Evolutionary conservation across 2,888 invertebrate genomes (phyloP).

Genomic region (Eristalis intricaria): DNA sequence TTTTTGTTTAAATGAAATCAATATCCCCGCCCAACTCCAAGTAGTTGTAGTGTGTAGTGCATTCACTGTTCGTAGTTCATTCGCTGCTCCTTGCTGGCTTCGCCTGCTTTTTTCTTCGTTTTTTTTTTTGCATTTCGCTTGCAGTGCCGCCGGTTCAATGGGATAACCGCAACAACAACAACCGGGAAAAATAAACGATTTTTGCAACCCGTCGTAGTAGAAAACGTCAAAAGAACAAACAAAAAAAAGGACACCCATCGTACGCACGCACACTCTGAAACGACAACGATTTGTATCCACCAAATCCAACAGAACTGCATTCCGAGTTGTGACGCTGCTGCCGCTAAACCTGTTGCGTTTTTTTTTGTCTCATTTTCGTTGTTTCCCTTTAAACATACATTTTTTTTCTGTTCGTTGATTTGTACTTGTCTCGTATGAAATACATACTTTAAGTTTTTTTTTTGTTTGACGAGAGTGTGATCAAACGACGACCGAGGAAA

Average conservation of each 20-base stretch:
- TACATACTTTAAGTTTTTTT: background rate
- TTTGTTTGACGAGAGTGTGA: background rate
- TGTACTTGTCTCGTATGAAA: background rate
- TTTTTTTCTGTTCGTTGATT: slow-evolving; percentile 3
- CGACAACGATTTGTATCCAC: slow-evolving; percentile 23
- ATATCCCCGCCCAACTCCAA: slow-evolving; percentile 1
- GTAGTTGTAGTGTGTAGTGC: slow-evolving; percentile 7
- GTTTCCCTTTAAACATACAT: background rate
- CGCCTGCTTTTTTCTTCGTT: background rate
- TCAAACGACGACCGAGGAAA: background rate
- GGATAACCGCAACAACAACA: slow-evolving; percentile 20
- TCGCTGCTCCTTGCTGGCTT: background rate
- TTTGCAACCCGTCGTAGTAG: slow-evolving; percentile 2
- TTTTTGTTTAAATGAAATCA: slow-evolving; percentile 4
- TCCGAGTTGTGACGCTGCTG: slow-evolving; percentile 44
- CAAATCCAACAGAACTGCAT: slow-evolving; percentile 59
- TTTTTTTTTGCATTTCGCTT: background rate
- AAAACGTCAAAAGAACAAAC: slow-evolving; percentile 61
- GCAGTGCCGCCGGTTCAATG: slow-evolving; percentile 11
- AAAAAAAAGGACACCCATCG: slow-evolving; percentile 18
- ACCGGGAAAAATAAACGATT: background rate
- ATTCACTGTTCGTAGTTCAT: slow-evolving; percentile 5
- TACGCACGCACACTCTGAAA: slow-evolving; percentile 7
- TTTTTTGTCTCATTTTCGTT: slow-evolving; percentile 17
- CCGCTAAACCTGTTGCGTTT: slow-evolving; percentile 70